Conservation (phyloP, 2,797 vertebrate genomes). For the Chelon auratus region DNA sequence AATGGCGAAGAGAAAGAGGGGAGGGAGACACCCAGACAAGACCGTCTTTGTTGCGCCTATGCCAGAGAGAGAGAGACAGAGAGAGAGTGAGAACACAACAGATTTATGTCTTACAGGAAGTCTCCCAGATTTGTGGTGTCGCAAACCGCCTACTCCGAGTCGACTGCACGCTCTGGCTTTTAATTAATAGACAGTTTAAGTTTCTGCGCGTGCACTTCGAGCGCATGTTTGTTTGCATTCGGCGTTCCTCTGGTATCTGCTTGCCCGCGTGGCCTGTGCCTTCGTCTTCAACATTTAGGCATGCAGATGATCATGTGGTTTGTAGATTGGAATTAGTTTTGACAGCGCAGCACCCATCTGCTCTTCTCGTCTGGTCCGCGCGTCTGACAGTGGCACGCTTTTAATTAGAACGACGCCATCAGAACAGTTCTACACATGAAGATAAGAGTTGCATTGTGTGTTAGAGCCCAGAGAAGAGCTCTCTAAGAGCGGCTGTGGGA, state of each 20-base stretch:
- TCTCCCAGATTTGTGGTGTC: conserved; percentile 66
- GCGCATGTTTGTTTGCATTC: conserved; percentile 24
- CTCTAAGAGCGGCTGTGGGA: conserved; percentile 4
- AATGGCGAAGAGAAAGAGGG: conserved; percentile 53
- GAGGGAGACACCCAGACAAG: conserved; percentile 69
- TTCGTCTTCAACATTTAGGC: conserved; percentile 25
- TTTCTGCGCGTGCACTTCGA: neutral
- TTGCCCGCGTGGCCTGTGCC: conserved; percentile 10
- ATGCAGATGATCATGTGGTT: conserved; percentile 37
- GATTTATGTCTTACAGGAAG: conserved; percentile 77
- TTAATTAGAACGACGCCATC: conserved; percentile 38
- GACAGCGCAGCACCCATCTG: conserved; percentile 24
- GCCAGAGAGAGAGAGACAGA: conserved; percentile 29
- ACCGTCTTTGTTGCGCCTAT: conserved; percentile 70
- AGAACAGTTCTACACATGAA: conserved; percentile 6
- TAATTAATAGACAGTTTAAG: conserved; percentile 64
- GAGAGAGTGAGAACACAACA: conserved; percentile 42
- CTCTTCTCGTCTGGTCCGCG: conserved; percentile 20
- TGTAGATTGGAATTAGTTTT: conserved; percentile 43
- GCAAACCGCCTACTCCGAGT: conserved; percentile 44
- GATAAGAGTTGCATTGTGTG: conserved; percentile 2
- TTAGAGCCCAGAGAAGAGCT: conserved; percentile 1
- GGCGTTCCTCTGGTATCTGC: conserved; percentile 26
- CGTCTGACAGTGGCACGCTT: conserved; percentile 22
- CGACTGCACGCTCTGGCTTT: conserved; percentile 53